Evolutionary conservation across 1,140 invertebrate species (phyloP).

Genomic region (Lamellibrachia luymesi): DNA sequence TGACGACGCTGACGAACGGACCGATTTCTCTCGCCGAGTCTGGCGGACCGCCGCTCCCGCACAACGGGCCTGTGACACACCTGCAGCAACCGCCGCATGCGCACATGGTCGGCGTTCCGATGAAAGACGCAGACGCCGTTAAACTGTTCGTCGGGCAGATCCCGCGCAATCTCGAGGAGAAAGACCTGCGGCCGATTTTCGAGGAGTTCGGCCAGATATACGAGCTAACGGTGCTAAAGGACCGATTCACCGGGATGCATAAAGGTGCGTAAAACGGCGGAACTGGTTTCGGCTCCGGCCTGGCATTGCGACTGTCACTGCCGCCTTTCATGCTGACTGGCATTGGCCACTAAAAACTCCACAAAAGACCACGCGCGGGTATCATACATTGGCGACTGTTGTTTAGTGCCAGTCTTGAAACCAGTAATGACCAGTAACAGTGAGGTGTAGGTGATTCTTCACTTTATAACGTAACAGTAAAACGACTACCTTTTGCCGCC

Average conservation of each 20-base stretch:
- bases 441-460: background rate
- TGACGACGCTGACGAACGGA: background rate
- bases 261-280: slow-evolving; percentile 68
- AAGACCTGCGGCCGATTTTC: slow-evolving; percentile 84
- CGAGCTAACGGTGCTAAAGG: slow-evolving; percentile 87
- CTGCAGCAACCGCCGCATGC: background rate
- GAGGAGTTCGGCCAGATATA: slow-evolving; percentile 91
- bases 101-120: slow-evolving; percentile 29
- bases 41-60: background rate
- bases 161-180: slow-evolving; percentile 83
- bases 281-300: background rate
- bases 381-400: background rate
- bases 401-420: background rate
- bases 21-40: background rate
- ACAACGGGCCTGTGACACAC: background rate
- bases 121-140: slow-evolving; percentile 66
- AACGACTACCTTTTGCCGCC: too few species aligned
- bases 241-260: slow-evolving; percentile 81
- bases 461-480: too few species aligned
- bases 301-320: background rate
- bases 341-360: background rate
- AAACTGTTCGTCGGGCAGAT: slow-evolving; percentile 93
- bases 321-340: background rate
- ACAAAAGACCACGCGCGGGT: background rate
- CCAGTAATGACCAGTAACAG: background rate